Percentiles rank a stretch among this genome's conserved stretches.
These are phyloP conservation scores for Sebastes umbrosus DNA, from an alignment of 2,797 vertebrate genomes.

Conservation along the genomic window DNA sequence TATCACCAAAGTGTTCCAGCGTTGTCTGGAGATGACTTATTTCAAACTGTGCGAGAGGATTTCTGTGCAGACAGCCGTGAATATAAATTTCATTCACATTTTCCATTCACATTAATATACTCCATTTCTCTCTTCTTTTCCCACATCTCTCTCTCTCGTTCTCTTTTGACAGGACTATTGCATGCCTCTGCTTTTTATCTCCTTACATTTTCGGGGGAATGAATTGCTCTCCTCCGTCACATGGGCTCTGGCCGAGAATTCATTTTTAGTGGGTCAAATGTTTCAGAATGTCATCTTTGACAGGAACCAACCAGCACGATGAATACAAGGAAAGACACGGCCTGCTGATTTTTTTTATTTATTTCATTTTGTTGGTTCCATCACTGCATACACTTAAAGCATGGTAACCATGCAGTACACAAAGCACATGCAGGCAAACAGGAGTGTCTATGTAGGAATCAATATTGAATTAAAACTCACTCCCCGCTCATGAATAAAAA, in stretches of 20 bases:
- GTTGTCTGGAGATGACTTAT: conserved; percentile 63
- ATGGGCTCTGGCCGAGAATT: conserved; percentile 76
- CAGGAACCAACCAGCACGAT: conserved; percentile 81
- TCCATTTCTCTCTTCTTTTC: conserved; percentile 54
- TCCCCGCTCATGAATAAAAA: conserved; percentile 77
- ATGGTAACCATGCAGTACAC: conserved; percentile 52
- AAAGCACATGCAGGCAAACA: conserved; percentile 35
- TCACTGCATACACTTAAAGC: conserved; percentile 73
- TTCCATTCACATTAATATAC: conserved; percentile 75
- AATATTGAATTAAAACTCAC: conserved; percentile 80
- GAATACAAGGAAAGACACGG: conserved; percentile 78
- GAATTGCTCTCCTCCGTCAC: conserved; percentile 79
- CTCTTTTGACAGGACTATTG: conserved; percentile 79
- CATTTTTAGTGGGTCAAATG: conserved; percentile 85
- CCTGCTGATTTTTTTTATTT: conserved; percentile 57
- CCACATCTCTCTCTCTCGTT: conserved; percentile 17
- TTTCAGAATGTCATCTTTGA: conserved; percentile 85
- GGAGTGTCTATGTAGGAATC: conserved; percentile 70
- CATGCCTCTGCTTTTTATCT: conserved; percentile 79
- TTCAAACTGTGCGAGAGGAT: conserved; percentile 59
- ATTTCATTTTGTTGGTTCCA: conserved; percentile 25
- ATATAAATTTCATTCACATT: conserved; percentile 79
- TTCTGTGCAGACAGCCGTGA: conserved; percentile 58
- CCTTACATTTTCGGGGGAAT: conserved; percentile 80
- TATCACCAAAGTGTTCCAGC: conserved; percentile 69